phyloP scores from a whole-genome alignment of 1,140 invertebrate species.

The Macrobrachium rosenbergii region DNA sequence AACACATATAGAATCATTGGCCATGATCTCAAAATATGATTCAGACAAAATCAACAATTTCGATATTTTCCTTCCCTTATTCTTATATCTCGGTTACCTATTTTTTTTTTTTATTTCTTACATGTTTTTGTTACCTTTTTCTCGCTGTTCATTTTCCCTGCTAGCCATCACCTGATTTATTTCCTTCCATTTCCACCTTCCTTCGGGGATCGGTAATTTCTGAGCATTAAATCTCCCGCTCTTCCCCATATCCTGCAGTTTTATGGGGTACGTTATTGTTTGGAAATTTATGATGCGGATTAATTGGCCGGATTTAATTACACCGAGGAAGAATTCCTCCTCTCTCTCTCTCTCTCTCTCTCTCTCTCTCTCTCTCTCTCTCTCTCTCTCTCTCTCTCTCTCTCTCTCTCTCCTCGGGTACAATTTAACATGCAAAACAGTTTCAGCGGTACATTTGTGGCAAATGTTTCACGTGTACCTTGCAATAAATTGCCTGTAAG shows the following conservation, averaged over 20 bases:
- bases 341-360: slow-evolving; percentile 20
- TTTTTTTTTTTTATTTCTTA: not conserved
- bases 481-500: no score
- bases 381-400: slow-evolving; percentile 34
- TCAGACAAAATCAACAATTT: no score
- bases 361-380: slow-evolving; percentile 34
- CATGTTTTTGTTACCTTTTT: not conserved
- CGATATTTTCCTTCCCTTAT: no score
- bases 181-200: not conserved
- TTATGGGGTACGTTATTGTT: not conserved
- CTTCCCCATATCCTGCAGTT: not conserved
- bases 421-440: no score
- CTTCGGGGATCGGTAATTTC: not conserved
- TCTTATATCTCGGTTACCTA: not conserved
- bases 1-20: no score
- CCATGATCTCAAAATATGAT: no score
- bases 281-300: not conserved
- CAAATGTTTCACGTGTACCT: no score
- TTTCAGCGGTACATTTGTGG: no score
- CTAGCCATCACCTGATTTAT: not conserved
- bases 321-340: not conserved
- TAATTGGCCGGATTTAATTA: not conserved
- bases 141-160: not conserved
- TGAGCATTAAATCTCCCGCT: not conserved
- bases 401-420: not conserved